Conservation (phyloP, 2,888 invertebrate species). For the Cephus spinipes region DNA sequence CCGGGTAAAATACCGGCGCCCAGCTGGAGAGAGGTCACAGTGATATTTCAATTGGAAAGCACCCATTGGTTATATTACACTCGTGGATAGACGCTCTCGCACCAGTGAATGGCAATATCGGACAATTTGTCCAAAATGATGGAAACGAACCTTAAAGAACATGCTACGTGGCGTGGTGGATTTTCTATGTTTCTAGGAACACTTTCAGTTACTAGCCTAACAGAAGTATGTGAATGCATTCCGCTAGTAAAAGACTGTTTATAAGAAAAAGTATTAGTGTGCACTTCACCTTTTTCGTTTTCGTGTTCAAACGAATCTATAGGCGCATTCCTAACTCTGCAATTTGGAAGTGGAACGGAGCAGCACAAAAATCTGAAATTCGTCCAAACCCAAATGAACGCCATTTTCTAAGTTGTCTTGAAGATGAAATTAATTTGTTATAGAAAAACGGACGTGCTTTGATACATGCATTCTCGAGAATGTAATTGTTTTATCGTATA, state of each 20-base stretch:
- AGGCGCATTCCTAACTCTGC: neutral
- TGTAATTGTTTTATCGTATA: neutral
- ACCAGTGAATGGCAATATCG: neutral
- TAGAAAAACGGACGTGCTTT: neutral
- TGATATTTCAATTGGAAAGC: no score
- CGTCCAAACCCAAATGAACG: slow-evolving; percentile 21
- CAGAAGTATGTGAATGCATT: neutral
- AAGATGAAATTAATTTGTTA: slow-evolving; percentile 1
- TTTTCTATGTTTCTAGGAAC: neutral
- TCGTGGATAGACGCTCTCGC: no score
- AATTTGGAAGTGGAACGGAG: neutral
- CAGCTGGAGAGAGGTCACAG: no score
- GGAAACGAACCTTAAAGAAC: neutral
- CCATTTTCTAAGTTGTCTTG: slow-evolving; percentile 37
- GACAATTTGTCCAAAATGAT: neutral
- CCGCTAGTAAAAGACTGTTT: neutral
- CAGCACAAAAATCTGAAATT: neutral
- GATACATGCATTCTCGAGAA: neutral
- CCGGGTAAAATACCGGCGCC: no score
- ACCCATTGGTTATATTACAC: no score
- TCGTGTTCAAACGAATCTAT: neutral
- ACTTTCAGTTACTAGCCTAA: neutral
- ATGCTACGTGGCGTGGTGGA: neutral
- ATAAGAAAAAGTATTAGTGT: neutral
- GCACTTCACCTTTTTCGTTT: neutral